Evolutionary conservation across 2,888 invertebrate species (phyloP).

Genomic region (Ennomos fuscantarius): DNA sequence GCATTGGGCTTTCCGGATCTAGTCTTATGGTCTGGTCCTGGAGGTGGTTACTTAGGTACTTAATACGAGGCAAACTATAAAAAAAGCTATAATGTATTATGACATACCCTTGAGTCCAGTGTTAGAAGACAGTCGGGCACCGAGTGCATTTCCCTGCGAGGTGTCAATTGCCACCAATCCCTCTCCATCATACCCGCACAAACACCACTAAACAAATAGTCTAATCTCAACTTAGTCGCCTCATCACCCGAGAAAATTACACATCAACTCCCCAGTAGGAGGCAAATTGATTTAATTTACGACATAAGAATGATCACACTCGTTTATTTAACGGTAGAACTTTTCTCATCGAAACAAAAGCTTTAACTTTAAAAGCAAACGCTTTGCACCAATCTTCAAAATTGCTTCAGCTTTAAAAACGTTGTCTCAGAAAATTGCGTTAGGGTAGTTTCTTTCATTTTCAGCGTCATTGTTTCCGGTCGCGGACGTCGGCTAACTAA

Average conservation of each 20-base stretch:
- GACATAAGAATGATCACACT: constrained; percentile 10
- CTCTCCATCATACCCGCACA: constrained; percentile 65
- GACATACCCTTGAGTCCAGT: constrained; percentile 85
- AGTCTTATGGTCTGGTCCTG: too few relatives aligned
- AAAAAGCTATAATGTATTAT: background rate
- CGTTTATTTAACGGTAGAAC: constrained; percentile 19
- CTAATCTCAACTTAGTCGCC: constrained; percentile 6
- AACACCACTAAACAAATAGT: constrained; percentile 1
- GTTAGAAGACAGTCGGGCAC: constrained; percentile 86
- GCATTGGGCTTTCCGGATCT: too few relatives aligned
- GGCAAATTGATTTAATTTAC: constrained; percentile 19
- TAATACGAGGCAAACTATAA: too few relatives aligned
- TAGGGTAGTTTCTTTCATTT: constrained; percentile 20
- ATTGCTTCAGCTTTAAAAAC: constrained; percentile 8
- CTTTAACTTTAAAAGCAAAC: constrained; percentile 15
- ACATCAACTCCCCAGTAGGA: constrained; percentile 2
- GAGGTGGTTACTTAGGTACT: too few relatives aligned
- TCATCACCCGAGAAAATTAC: constrained; percentile 21
- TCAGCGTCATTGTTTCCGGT: constrained; percentile 13
- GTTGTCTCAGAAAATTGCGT: constrained; percentile 4
- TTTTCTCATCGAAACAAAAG: constrained; percentile 24
- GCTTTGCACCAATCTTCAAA: constrained; percentile 14
- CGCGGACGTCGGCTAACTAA: constrained; percentile 24
- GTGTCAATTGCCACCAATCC: constrained; percentile 83
- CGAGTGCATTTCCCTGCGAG: constrained; percentile 64